Evolutionary conservation across 2,888 invertebrate species (phyloP), one percentile per base, ranked within the genome.

Genomic region (Plagiodera versicolora): DNA sequence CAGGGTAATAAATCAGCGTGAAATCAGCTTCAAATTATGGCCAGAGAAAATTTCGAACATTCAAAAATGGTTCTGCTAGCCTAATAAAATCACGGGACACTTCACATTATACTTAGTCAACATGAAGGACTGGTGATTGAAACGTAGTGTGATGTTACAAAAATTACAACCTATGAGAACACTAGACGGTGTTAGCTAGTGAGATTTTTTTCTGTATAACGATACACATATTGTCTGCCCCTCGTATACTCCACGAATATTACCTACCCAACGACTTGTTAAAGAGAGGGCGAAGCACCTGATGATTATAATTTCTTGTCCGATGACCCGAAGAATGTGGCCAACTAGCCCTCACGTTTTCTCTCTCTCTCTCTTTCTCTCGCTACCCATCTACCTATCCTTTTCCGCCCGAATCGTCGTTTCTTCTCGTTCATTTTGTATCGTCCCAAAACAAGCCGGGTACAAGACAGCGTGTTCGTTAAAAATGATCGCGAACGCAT

Each of bases 291-390:
- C 62, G 62, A 66, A 64, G 64, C 74, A 74, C 75, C 75, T 75
- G 72, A 69, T 64, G 54, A 58, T 39, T 8, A 56, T 60, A 60
- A 54, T 64, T 61, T 62, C 56, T 62, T 75, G 73, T 71, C 72
- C 75, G 72, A 74, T 74, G 75, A 75, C 74, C 75, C 70, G 68
- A 68, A 70, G 73, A 73, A 75, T 73, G 72, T 69, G 71, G 39
- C 39, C 39, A 11, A 14, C 39, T 4, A 39, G 10, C 39, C 39
- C 39, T 39, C 39, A 10, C 39, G n/a, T 11, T 9, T 6, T 39
- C 39, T 39, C 14, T 39, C 39, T n/a, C 14, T 39, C n/a, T n/a
- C 14, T 39, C 39, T 39, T 2, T 1, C 39, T 39, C 39, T 39
- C 32, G 8, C 2, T 39, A 14, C 14, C 14, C 14, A 3, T 39